Evolutionary conservation across 2,113 vertebrate genomes (phyloP).

Genomic region (Leptosomus discolor): DNA sequence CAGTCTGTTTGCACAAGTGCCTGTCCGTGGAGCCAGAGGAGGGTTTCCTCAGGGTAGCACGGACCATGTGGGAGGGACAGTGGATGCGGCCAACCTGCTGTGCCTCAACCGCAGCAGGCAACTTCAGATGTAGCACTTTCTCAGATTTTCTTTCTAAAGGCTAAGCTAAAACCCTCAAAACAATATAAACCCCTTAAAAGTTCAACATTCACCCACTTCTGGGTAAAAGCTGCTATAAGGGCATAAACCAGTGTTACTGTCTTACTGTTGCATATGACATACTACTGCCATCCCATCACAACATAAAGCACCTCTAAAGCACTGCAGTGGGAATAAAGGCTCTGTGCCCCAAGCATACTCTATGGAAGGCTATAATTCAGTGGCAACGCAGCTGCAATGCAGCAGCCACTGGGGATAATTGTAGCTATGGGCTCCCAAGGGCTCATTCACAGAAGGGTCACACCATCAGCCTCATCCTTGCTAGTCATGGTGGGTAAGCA

Average conservation of each 20-base stretch:
- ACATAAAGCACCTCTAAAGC: background rate
- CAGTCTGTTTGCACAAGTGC: background rate
- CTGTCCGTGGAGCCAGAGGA: background rate
- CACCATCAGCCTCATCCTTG: accelerated
- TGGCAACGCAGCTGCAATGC: background rate
- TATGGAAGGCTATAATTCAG: background rate
- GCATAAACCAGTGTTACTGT: background rate
- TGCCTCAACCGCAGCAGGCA: accelerated
- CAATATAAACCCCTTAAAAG: background rate
- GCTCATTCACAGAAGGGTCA: accelerated
- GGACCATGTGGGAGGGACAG: accelerated
- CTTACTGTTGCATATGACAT: too few species aligned
- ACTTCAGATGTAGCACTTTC: background rate
- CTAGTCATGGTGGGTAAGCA: accelerated
- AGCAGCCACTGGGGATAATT: accelerated
- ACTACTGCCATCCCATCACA: background rate
- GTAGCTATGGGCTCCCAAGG: background rate
- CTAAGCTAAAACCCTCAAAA: background rate
- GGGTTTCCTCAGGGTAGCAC: background rate
- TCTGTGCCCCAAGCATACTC: background rate
- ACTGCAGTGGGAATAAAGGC: background rate
- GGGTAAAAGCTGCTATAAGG: background rate
- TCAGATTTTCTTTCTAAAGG: background rate
- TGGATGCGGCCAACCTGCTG: background rate
- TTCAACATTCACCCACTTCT: background rate